Evolutionary conservation across 2,797 vertebrate genomes (phyloP).

Genomic region (Craterocephalus amniculus): DNA sequence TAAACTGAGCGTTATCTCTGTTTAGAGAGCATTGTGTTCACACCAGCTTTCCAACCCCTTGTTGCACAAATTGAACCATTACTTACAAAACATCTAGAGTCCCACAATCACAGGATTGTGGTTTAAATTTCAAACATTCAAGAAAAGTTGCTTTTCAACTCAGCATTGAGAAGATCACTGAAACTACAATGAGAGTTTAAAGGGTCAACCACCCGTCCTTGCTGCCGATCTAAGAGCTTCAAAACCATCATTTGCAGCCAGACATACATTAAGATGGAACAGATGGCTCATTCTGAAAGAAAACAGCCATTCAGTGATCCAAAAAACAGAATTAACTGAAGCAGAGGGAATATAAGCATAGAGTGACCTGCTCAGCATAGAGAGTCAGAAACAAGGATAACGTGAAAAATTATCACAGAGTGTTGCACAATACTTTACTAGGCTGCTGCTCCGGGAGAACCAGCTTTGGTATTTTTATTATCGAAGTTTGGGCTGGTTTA

Average conservation of each 20-base stretch:
- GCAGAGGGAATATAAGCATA: conserved; percentile 36
- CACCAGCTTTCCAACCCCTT: no score
- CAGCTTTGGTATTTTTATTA: conserved; percentile 10
- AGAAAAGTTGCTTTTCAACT: conserved; percentile 47
- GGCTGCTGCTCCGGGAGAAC: conserved; percentile 11
- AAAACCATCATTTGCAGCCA: conserved; percentile 57
- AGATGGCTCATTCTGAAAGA: conserved; percentile 51
- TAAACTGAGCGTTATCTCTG: no score
- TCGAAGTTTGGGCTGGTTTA: conserved; percentile 1
- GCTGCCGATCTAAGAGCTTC: conserved; percentile 38
- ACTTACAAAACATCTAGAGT: background rate
- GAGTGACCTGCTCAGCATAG: conserved; percentile 43
- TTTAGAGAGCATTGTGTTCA: no score
- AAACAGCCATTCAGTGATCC: conserved; percentile 45
- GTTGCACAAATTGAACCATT: conserved; percentile 7
- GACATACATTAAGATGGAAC: conserved; percentile 55
- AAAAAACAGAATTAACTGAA: conserved; percentile 52
- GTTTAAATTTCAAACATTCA: conserved; percentile 19
- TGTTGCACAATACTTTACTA: conserved; percentile 14
- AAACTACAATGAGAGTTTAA: conserved; percentile 42
- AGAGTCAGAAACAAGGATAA: conserved; percentile 22
- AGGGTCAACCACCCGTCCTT: conserved; percentile 27
- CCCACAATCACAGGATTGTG: conserved; percentile 3
- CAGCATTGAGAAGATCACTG: conserved; percentile 32
- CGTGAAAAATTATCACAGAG: conserved; percentile 12